Evolutionary conservation across 1,140 invertebrate genomes (phyloP).

Genomic region (Papilio dardanus): DNA sequence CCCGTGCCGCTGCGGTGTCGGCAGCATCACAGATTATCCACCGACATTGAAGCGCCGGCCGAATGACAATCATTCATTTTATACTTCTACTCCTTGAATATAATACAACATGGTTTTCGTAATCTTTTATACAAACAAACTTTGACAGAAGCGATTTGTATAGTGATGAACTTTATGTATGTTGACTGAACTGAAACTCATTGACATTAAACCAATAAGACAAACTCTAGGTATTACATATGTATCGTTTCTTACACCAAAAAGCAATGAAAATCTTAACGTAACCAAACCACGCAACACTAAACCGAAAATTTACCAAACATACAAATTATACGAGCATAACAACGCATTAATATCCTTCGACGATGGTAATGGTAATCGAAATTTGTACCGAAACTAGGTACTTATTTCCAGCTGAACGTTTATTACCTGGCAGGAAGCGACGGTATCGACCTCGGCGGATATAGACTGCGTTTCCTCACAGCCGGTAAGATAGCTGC

Average conservation of each 20-base stretch:
- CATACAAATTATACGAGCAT: background rate
- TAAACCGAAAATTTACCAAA: conserved; percentile 3
- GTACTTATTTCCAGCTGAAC: conserved; percentile 12
- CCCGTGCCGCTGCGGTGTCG: conserved; percentile 42
- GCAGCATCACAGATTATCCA: conserved; percentile 57
- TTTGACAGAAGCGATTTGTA: too few species aligned
- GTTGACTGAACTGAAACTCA: background rate
- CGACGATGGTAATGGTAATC: background rate
- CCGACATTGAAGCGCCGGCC: conserved; percentile 53
- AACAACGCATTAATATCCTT: background rate
- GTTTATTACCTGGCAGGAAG: conserved; percentile 39
- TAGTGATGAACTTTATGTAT: background rate
- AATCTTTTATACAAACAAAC: background rate
- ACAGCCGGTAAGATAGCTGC: conserved; percentile 30
- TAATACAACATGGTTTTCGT: background rate
- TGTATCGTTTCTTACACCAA: background rate
- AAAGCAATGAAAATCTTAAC: background rate
- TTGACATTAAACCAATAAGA: too few species aligned
- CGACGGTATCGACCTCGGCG: conserved; percentile 49
- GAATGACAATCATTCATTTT: conserved; percentile 54
- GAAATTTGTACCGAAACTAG: conserved; percentile 1
- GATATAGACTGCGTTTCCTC: conserved; percentile 42
- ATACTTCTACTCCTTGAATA: conserved; percentile 15
- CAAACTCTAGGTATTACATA: too few species aligned
- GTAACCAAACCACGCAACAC: background rate